phyloP scores from a whole-genome alignment of 2,113 vertebrate genomes.

The Oostethus manadensis region DNA sequence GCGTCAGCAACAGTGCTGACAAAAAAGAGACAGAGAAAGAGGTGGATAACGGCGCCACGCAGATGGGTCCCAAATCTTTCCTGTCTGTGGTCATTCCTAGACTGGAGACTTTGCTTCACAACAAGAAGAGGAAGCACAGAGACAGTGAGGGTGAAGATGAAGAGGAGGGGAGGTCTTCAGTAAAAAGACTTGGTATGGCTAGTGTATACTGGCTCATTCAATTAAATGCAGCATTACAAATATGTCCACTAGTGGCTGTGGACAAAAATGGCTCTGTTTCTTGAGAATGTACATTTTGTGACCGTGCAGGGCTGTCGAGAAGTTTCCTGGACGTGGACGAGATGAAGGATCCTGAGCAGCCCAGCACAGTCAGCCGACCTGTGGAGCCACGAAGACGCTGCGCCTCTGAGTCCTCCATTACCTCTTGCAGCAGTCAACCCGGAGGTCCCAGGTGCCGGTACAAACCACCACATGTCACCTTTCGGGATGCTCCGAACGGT shows the following conservation, averaged over 20 bases:
- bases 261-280: background rate
- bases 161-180: conserved; percentile 80
- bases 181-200: conserved; percentile 89
- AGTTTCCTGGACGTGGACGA: conserved; percentile 79
- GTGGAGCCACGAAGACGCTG: conserved; percentile 85
- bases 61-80: conserved; percentile 95
- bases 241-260: background rate
- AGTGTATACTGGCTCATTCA: conserved; percentile 35
- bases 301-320: conserved; percentile 80
- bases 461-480: conserved; percentile 4
- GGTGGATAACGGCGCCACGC: conserved; percentile 79
- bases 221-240: background rate
- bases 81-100: conserved; percentile 96
- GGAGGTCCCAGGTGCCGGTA: conserved; percentile 80
- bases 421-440: conserved; percentile 86
- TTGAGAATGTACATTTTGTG: background rate
- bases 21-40: conserved; percentile 21
- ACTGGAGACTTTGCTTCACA: conserved; percentile 94
- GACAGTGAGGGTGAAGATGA: conserved; percentile 69
- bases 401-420: conserved; percentile 94
- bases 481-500: too few species aligned
- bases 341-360: conserved; percentile 65
- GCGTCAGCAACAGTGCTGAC: rapidly evolving
- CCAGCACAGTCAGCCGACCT: conserved; percentile 65
- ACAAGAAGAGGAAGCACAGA: conserved; percentile 91